Conservation (phyloP, 2,888 invertebrate species). For the Mamestra brassicae region DNA sequence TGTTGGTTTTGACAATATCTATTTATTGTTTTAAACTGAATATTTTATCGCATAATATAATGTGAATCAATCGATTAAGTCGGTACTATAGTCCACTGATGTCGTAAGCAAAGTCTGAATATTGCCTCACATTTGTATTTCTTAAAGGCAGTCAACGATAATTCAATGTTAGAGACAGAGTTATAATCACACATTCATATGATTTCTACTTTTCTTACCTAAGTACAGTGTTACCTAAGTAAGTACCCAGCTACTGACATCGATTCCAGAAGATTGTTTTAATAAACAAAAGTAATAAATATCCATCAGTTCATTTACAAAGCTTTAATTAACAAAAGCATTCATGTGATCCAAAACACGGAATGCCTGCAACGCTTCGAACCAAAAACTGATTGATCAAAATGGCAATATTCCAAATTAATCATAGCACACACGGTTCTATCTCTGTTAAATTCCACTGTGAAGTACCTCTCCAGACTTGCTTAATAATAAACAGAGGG, state of each 20-base stretch:
- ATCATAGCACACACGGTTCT: constrained; percentile 9
- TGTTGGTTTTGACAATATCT: background rate
- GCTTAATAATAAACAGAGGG: constrained; percentile 61
- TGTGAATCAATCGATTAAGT: too few species aligned
- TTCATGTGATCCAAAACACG: background rate
- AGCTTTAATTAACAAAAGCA: background rate
- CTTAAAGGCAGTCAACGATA: background rate
- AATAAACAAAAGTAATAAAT: background rate
- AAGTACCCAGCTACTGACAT: background rate
- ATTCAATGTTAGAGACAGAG: background rate
- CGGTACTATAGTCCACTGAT: too few species aligned
- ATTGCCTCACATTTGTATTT: too few species aligned
- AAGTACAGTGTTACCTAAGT: too few species aligned
- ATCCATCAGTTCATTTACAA: background rate
- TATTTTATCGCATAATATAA: too few species aligned
- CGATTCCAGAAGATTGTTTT: too few species aligned
- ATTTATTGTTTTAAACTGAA: too few species aligned
- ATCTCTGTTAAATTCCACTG: constrained; percentile 37
- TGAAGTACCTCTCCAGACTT: constrained; percentile 44
- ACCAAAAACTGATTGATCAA: background rate
- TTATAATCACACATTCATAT: background rate
- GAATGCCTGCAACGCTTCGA: background rate
- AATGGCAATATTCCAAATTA: constrained; percentile 29
- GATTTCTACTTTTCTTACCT: background rate
- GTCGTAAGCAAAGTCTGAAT: background rate